Base-by-base conservation (phyloP, 1,140 invertebrate species). In the Bilobella aurantiaca region DNA sequence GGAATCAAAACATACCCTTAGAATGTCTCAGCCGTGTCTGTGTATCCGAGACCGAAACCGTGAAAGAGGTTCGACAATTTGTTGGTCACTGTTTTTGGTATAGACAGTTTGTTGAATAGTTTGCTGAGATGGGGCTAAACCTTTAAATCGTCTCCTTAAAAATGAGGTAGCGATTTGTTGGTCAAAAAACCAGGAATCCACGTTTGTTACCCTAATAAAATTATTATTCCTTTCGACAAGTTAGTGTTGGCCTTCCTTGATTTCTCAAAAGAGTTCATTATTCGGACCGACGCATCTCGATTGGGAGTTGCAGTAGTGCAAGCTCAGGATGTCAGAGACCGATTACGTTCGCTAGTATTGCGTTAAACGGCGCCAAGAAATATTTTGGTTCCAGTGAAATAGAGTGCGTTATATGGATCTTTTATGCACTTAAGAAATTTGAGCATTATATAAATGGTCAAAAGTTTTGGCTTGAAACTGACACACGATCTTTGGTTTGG, bases 351-450 rank as follows among this genome's bases (percentile, higher is more conserved):
- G 79, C 79, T n/a, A 77, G 77, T 65, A 68, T 78, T 2, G 65
- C 75, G 2, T 62, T 82, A 2, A 73, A 62, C 3, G 34, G 57
- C 1, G 65, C 77, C 1, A 81, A 84, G 72, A 62, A 64, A 49
- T 79, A 80, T 28, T 82, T 78, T 66, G 66, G 68, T 3, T 71
- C 73, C 12, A 79, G 76, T 1, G 79, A n/a, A 83, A 65, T 77
- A 64, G 80, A 84, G 76, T 70, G 80, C 37, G 67, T n/a, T n/a
- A n/a, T 83, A n/a, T 81, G 79, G 1, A 77, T 84, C 14, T 71
- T 82, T 2, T 75, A 75, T 76, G 76, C 75, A 0, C 69, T 82
- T 1, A 68, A 79, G 57, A 73, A 80, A 32, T 82, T 81, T 66
- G 56, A 77, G 65, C 64, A 76, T 31, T 83, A 81, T 74, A 64